phyloP scores from a whole-genome alignment of 2,797 vertebrate genomes.

The Sphaeramia orbicularis region DNA sequence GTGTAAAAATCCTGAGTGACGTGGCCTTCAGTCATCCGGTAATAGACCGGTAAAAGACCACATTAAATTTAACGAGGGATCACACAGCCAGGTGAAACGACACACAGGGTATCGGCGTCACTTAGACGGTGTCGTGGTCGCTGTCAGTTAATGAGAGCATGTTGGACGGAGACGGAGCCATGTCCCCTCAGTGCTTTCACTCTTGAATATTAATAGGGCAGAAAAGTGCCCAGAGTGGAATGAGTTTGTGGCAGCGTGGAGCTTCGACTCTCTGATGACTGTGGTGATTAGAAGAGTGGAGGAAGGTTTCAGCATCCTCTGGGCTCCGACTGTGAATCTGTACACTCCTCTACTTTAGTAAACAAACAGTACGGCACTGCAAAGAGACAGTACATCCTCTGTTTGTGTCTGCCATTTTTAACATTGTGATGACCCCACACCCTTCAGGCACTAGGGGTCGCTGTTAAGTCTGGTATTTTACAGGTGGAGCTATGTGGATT shows the following conservation, averaged over 20 bases:
- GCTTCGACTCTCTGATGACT: constrained; percentile 42
- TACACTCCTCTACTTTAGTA: no score
- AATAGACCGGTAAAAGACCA: constrained; percentile 58
- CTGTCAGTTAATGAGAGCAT: constrained; percentile 24
- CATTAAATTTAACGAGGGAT: constrained; percentile 74
- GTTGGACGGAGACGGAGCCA: constrained; percentile 23
- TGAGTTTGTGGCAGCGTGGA: constrained; percentile 49
- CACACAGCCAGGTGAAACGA: constrained; percentile 47
- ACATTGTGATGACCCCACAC: no score
- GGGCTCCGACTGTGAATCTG: no score
- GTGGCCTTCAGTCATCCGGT: constrained; percentile 65
- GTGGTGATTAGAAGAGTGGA: constrained; percentile 40
- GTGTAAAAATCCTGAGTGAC: constrained; percentile 60
- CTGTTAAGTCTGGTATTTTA: no score
- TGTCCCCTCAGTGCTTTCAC: constrained; percentile 48
- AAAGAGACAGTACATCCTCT: no score
- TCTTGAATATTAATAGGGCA: constrained; percentile 65
- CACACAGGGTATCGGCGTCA: not conserved
- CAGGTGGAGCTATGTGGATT: no score
- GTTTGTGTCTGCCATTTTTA: no score
- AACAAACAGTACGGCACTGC: no score
- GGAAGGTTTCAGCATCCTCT: constrained; percentile 6
- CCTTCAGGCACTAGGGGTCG: no score
- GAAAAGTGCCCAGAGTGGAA: constrained; percentile 57
- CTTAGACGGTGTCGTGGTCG: not conserved